Evolutionary conservation across 2,113 vertebrate genomes (phyloP).

Genomic region (Corythornis vintsioides): DNA sequence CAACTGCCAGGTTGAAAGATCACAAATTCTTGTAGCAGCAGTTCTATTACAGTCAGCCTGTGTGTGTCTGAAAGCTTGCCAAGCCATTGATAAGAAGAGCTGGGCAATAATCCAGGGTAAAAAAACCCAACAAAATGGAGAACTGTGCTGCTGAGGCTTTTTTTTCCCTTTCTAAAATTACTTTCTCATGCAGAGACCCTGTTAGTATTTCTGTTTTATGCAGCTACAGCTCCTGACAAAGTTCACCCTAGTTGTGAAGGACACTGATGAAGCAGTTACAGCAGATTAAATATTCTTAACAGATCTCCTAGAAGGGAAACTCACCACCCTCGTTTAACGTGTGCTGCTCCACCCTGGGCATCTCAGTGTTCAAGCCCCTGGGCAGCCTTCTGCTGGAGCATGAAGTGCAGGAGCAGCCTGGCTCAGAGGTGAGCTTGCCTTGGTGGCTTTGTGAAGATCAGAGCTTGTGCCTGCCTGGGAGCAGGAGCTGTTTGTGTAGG

Average conservation of each 20-base stretch:
- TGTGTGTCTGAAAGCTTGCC: constrained; percentile 29
- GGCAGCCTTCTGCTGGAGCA: constrained; percentile 2
- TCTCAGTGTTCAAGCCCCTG: background rate
- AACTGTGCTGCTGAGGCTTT: background rate
- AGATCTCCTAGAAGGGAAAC: constrained; percentile 20
- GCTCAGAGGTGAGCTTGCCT: constrained; percentile 17
- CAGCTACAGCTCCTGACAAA: background rate
- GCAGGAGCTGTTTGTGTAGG: background rate
- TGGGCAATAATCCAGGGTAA: constrained; percentile 28
- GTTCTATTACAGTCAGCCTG: constrained; percentile 50
- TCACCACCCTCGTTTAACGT: constrained; percentile 4
- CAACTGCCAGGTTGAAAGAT: constrained; percentile 67
- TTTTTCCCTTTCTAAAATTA: background rate
- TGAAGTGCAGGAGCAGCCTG: constrained; percentile 22
- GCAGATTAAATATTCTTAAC: constrained; percentile 11
- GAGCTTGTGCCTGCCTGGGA: background rate
- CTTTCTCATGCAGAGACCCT: background rate
- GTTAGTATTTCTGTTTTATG: background rate
- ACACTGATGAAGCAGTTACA: background rate
- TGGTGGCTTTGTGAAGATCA: background rate
- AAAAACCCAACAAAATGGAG: background rate
- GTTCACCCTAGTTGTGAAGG: background rate
- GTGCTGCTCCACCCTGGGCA: background rate
- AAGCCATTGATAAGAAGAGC: constrained; percentile 55
- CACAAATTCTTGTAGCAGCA: constrained; percentile 61